phyloP scores from a whole-genome alignment of 2,888 invertebrate genomes.

The Copidosoma aretas region DNA sequence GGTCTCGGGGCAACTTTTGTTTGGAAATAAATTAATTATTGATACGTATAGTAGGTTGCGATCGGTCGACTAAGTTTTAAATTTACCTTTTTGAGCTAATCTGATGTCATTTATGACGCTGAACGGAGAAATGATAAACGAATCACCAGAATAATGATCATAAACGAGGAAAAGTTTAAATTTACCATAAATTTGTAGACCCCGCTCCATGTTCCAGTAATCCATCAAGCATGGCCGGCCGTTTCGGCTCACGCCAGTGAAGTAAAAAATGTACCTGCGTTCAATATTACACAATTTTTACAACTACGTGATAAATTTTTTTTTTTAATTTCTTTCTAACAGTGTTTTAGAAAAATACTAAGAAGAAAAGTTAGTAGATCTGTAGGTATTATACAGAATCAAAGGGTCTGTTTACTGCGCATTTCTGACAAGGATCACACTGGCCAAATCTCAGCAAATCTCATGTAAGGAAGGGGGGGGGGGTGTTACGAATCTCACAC shows the following conservation, averaged over 20 bases:
- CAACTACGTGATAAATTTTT: neutral
- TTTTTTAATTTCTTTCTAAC: neutral
- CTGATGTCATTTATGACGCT: neutral
- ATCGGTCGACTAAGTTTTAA: no score
- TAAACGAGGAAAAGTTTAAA: conserved; percentile 3
- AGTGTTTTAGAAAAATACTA: neutral
- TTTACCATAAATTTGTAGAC: conserved; percentile 85
- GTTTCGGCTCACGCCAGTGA: conserved; percentile 69
- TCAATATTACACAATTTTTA: neutral
- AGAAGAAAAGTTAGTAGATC: no score
- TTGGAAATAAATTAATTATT: no score
- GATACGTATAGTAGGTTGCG: no score
- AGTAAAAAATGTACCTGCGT: conserved; percentile 77
- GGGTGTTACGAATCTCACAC: no score
- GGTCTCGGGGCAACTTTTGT: no score
- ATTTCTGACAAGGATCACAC: no score
- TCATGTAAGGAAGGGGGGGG: no score
- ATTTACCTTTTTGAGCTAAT: no score
- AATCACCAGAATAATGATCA: neutral
- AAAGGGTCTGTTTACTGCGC: no score
- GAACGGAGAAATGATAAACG: neutral
- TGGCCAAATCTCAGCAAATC: no score
- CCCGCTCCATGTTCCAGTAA: conserved; percentile 73
- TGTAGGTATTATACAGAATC: no score
- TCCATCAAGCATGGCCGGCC: conserved; percentile 81